These are phyloP conservation scores for Trichonephila inaurata DNA, from an alignment of 1,140 invertebrate species.

Conservation along the genomic window DNA sequence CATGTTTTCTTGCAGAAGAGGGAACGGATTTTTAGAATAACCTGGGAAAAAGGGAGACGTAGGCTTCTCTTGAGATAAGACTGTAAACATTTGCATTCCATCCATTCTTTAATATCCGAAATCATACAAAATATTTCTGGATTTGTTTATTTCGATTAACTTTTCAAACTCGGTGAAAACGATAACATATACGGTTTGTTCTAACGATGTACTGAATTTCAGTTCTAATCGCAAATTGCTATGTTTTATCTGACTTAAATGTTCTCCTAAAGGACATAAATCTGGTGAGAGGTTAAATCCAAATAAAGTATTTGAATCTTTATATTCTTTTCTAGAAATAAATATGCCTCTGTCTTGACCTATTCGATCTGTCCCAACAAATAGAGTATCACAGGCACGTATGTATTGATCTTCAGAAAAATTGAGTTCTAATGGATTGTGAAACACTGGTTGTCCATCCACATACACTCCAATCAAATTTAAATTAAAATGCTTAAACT, in stretches of 20 bases:
- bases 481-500: slow-evolving; percentile 37
- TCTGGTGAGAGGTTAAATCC: slow-evolving; percentile 1
- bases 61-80: no score
- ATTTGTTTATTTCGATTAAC: slow-evolving; percentile 38
- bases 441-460: neutral
- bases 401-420: neutral
- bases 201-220: neutral
- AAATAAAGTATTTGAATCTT: neutral
- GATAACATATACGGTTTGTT: neutral
- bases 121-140: neutral
- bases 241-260: slow-evolving; percentile 1
- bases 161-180: slow-evolving; percentile 44
- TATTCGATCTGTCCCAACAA: neutral
- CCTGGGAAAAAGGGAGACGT: no score
- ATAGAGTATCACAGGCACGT: slow-evolving; percentile 7
- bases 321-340: neutral
- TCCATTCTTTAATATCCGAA: no score
- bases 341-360: neutral
- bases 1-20: no score
- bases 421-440: slow-evolving; percentile 11
- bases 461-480: slow-evolving; percentile 31
- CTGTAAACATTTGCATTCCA: no score
- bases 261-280: neutral
- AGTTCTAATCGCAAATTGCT: slow-evolving; percentile 40
- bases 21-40: no score